phyloP scores from a whole-genome alignment of 53 echinoderm and acorn worm species.

The Pentamera pediparva region DNA sequence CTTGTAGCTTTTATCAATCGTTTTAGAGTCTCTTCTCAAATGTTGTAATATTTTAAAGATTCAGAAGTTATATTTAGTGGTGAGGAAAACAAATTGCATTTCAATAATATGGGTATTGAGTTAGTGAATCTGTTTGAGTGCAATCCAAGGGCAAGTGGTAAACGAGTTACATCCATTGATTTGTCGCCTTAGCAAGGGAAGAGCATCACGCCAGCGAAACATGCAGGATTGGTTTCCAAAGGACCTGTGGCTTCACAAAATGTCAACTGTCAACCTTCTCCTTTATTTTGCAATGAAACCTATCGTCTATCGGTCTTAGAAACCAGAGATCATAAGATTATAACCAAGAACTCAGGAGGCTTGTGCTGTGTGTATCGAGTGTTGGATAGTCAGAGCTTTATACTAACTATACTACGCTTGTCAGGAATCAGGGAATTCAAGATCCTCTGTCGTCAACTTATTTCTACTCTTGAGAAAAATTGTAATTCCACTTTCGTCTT shows the following conservation, averaged over 20 bases:
- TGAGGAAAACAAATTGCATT: not conserved
- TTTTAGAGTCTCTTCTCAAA: constrained; percentile 4
- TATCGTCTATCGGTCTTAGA: constrained; percentile 3
- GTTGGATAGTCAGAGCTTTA: constrained; percentile 28
- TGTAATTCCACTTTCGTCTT: constrained; percentile 42
- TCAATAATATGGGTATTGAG: not conserved
- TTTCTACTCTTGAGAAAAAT: constrained; percentile 35
- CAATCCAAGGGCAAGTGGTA: not conserved
- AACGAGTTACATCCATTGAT: too few species aligned
- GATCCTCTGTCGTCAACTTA: too few species aligned
- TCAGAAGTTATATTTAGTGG: too few species aligned
- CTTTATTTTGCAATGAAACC: constrained; percentile 32
- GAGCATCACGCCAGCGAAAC: too few species aligned
- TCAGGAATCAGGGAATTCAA: constrained; percentile 39
- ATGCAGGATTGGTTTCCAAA: too few species aligned
- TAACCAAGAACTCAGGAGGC: constrained; percentile 41
- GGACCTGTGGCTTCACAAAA: not conserved
- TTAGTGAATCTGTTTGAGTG: not conserved
- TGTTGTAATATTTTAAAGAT: too few species aligned
- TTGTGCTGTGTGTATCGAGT: constrained; percentile 37
- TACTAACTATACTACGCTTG: constrained; percentile 31
- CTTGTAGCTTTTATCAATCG: too few species aligned
- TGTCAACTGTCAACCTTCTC: not conserved
- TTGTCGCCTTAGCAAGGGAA: too few species aligned
- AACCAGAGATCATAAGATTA: constrained; percentile 29